A percentile compares a stretch with the other conserved stretches of the same genome.
Evolutionary conservation across 1,140 invertebrate species (phyloP).

Genomic region (Atopsyche davidsoni): DNA sequence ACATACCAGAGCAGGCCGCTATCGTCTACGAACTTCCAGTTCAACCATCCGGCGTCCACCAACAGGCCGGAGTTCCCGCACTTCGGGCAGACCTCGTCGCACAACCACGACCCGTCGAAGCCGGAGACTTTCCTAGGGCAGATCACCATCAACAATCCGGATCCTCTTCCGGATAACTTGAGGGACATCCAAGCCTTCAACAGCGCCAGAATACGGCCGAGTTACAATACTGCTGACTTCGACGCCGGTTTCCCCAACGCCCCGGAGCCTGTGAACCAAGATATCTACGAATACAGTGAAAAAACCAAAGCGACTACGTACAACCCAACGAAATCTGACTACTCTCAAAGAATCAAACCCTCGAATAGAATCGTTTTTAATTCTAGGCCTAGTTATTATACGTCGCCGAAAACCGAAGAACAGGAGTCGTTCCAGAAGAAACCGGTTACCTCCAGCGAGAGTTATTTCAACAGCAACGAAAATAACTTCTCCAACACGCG

Average conservation of each 20-base stretch:
- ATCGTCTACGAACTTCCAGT: conserved; percentile 43
- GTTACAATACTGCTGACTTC: conserved; percentile 17
- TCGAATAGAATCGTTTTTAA: conserved; percentile 9
- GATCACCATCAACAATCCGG: conserved; percentile 53
- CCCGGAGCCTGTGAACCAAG: conserved; percentile 44
- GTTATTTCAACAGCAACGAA: conserved; percentile 36
- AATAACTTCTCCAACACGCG: conserved; percentile 33
- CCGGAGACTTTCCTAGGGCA: conserved; percentile 54
- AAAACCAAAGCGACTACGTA: conserved; percentile 39
- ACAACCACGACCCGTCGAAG: conserved; percentile 51
- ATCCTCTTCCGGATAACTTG: conserved; percentile 35
- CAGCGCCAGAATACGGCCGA: conserved; percentile 17
- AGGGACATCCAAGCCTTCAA: conserved; percentile 22
- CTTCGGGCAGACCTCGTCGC: conserved; percentile 38
- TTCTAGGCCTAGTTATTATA: conserved; percentile 18
- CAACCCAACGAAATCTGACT: conserved; percentile 38
- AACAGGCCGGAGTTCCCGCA: conserved; percentile 42
- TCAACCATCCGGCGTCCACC: conserved; percentile 44
- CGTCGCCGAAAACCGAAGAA: conserved; percentile 19
- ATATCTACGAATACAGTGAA: conserved; percentile 39
- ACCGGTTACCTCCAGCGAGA: conserved; percentile 43
- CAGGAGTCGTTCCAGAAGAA: conserved; percentile 12
- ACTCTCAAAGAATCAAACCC: conserved; percentile 19
- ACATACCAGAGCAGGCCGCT: conserved; percentile 40
- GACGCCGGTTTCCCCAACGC: conserved; percentile 35